These are phyloP conservation scores for Cyanocitta stelleri DNA, from an alignment of 2,113 vertebrate genomes.

Conservation along the genomic window DNA sequence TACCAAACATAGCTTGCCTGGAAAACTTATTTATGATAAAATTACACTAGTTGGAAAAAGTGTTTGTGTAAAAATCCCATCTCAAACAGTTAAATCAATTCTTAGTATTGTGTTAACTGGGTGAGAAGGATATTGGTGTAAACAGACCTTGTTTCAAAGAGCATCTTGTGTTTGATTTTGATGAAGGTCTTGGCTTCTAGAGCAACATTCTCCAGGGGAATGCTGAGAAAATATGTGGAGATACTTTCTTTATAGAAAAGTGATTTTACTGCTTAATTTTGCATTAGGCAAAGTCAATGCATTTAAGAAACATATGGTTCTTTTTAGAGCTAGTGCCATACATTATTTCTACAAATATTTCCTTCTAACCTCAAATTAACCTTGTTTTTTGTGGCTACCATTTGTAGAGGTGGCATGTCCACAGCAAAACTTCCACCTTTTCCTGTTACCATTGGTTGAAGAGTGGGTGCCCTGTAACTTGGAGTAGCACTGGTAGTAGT, in stretches of 20 bases:
- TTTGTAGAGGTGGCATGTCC: background rate
- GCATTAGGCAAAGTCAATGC: background rate
- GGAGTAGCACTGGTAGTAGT: background rate
- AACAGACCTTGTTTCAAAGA: background rate
- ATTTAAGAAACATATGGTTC: background rate
- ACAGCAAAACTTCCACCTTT: background rate
- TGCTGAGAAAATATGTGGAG: background rate
- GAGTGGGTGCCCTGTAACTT: background rate
- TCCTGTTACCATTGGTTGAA: background rate
- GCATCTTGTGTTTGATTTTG: background rate
- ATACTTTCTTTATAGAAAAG: background rate
- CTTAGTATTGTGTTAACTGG: background rate
- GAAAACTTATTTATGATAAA: background rate
- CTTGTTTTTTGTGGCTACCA: background rate
- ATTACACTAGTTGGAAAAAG: background rate
- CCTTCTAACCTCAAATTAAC: background rate
- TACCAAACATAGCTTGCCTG: background rate
- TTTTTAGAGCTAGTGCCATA: background rate
- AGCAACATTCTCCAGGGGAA: background rate
- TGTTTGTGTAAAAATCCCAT: background rate
- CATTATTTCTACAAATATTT: background rate
- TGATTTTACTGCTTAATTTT: background rate
- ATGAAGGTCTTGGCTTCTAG: background rate
- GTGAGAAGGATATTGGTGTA: background rate
- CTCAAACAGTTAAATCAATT: background rate